These are phyloP conservation scores for Augochlorella aurata DNA, from an alignment of 2,888 invertebrate genomes.

Conservation along the genomic window DNA sequence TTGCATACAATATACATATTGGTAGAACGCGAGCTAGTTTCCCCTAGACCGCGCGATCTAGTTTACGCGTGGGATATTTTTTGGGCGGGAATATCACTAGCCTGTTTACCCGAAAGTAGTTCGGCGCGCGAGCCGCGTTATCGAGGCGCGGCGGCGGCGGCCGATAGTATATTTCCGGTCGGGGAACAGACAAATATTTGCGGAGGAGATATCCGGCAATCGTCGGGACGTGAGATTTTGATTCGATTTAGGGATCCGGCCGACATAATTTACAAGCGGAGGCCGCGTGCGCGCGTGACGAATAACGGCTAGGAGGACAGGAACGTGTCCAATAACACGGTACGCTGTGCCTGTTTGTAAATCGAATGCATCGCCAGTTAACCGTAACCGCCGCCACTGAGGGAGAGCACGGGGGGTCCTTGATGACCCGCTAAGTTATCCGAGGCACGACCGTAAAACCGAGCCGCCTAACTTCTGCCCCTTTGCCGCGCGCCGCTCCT, in stretches of 20 bases:
- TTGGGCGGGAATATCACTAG: not conserved
- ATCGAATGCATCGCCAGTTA: conserved; percentile 56
- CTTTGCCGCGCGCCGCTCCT: not conserved
- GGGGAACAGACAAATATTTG: conserved; percentile 58
- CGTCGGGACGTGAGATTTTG: conserved; percentile 63
- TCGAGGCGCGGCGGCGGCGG: no score
- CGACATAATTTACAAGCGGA: conserved; percentile 60
- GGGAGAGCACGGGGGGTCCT: no score
- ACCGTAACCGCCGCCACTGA: no score
- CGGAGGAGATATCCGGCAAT: conserved; percentile 27
- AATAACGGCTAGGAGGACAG: conserved; percentile 63
- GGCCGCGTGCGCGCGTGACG: conserved; percentile 55
- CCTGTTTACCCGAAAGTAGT: conserved; percentile 4
- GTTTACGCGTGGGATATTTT: not conserved
- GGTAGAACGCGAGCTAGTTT: not conserved
- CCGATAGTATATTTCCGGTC: conserved; percentile 3
- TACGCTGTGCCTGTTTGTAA: conserved; percentile 57
- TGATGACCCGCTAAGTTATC: conserved; percentile 35
- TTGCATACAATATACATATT: not conserved
- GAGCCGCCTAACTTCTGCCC: conserved; percentile 16
- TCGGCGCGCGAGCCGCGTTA: not conserved
- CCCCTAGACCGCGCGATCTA: not conserved
- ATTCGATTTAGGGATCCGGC: conserved; percentile 62
- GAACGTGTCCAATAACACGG: conserved; percentile 60
- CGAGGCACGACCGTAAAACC: conserved; percentile 24